Evolutionary conservation across 2,888 invertebrate species (phyloP).

Genomic region (Heliconius erato): DNA sequence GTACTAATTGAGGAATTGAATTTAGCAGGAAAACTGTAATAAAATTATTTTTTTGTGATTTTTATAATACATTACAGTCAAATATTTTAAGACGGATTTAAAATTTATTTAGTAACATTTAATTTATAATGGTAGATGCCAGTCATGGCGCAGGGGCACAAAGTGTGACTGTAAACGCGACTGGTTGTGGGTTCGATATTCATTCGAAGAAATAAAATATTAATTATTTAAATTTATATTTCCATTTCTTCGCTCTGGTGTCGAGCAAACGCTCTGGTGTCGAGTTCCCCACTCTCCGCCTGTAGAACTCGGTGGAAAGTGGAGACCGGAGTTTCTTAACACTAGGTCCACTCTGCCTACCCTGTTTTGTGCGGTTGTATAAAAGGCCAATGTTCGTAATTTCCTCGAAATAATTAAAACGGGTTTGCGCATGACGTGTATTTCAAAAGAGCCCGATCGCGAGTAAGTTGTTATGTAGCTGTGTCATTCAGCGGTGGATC

Average conservation of each 20-base stretch:
- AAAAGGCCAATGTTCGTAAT: neutral
- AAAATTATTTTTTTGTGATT: neutral
- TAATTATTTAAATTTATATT: too few relatives aligned
- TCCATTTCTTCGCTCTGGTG: too few relatives aligned
- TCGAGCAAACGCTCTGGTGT: too few relatives aligned
- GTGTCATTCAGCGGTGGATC: conserved; percentile 70
- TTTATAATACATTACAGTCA: neutral
- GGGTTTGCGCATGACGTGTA: conserved; percentile 28
- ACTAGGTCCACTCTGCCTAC: too few relatives aligned
- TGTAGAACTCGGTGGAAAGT: neutral
- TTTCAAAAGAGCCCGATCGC: conserved; percentile 34
- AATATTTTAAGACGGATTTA: neutral
- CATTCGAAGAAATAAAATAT: too few relatives aligned
- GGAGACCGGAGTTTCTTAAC: neutral
- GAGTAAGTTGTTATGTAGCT: conserved; percentile 70
- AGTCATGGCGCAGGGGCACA: too few relatives aligned
- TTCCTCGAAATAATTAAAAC: neutral
- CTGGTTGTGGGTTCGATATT: too few relatives aligned
- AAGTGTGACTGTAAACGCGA: too few relatives aligned
- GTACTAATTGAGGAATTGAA: neutral
- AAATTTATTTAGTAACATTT: too few relatives aligned
- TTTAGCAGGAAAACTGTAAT: neutral
- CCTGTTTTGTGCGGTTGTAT: neutral
- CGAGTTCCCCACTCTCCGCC: too few relatives aligned
- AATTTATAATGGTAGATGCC: too few relatives aligned